Base-by-base conservation (phyloP, 2,113 vertebrate genomes). In the Pachyramphus minor region DNA sequence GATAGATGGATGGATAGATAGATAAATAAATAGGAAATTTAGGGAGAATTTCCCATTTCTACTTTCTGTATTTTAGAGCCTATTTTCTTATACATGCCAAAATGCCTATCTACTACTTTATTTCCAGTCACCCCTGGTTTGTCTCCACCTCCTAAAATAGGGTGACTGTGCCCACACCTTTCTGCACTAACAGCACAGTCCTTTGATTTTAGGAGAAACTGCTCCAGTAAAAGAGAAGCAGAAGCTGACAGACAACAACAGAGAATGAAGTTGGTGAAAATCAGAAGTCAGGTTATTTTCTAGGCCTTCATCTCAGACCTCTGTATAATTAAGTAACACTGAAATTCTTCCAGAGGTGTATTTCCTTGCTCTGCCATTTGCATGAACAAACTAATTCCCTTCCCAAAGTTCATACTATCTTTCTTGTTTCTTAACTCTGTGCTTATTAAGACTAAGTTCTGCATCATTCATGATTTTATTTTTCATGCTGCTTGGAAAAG, bases 121-220 rank as follows among this genome's bases (percentile, higher is more conserved):
- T 49, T 56, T 59, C 18, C 37, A 19, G 9, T 67, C 72, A 17
- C 5, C 24, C 14, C 22, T 0, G 0, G 8, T 13, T 77, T 81
- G 42, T 72, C 42, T 41, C 14, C 7, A 13, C 5, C 16, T 55
- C n/a, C 25, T 47, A 33, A 50, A 55, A 52, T 11, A 5, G 13
- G 12, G 21, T 41, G 22, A 45, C 59, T 1, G 0, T 33, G 22
- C 30, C 42, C 1, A 0, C 9, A 11, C 5, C 50, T 25, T 39
- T 62, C 68, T 67, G 37, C 47, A 42, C 9, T 18, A n/a, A 25
- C 53, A 45, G 49, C 42, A 31, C 12, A 73, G 49, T 22, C 20
- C 33, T 63, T 67, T 1, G 0, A 14, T 31, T 37, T 83, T 60
- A 0, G 0, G 62, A 44, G 68, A 78, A 86, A 33, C 12, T 8